Percentiles rank a stretch among this genome's conserved stretches.
Evolutionary conservation across 2,888 invertebrate species (phyloP).

Genomic region (Macaria notata): DNA sequence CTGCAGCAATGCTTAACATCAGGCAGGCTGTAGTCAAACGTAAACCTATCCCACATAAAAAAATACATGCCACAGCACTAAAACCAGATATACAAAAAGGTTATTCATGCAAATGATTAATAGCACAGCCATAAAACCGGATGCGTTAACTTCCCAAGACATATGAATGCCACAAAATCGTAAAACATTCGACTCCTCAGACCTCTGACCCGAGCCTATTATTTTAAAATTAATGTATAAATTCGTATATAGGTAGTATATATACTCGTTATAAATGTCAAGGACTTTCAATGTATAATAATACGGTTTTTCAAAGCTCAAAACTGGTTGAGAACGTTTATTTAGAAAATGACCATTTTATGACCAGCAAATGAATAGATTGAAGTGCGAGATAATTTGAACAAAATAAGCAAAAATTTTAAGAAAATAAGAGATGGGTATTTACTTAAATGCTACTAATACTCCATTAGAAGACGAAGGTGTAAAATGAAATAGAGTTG

Average conservation of each 20-base stretch:
- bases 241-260: constrained; percentile 8
- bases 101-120: too few species aligned
- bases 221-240: constrained; percentile 28
- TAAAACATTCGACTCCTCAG: constrained; percentile 6
- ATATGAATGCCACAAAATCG: constrained; percentile 6
- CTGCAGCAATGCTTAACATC: too few species aligned
- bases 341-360: constrained; percentile 23
- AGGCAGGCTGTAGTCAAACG: too few species aligned
- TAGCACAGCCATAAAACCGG: constrained; percentile 7
- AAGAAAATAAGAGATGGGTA: not conserved
- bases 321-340: constrained; percentile 18
- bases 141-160: not conserved
- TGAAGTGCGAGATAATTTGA: constrained; percentile 11
- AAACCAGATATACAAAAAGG: too few species aligned
- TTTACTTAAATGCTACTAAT: too few species aligned
- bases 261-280: constrained; percentile 35
- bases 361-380: constrained; percentile 13
- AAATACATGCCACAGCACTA: too few species aligned
- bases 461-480: too few species aligned
- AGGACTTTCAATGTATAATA: constrained; percentile 21
- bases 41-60: too few species aligned
- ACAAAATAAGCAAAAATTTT: not conserved
- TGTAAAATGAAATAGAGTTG: too few species aligned
- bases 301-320: constrained; percentile 11
- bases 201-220: constrained; percentile 31